Evolutionary conservation across 2,113 vertebrate species (phyloP), one percentile per base, ranked within the genome.

Genomic region (Pseudopodoces humilis): DNA sequence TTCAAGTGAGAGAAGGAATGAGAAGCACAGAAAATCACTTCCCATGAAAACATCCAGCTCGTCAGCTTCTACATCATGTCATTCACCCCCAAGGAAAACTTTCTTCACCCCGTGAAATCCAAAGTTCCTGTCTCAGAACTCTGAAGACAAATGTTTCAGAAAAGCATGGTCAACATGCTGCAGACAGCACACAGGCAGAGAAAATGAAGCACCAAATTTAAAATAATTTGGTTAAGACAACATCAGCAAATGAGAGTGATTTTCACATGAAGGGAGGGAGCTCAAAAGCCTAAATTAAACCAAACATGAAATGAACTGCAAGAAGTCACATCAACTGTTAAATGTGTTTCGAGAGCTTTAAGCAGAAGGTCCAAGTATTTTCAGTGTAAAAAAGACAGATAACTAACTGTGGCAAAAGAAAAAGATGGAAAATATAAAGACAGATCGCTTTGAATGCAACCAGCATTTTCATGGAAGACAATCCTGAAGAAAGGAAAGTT

Each of bases 131-230:
- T 69, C 75, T 67, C 18, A 25, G 31, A 91, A 31, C 13, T 44
- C 49, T 53, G 28, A 88, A 47, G 46, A 69, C 28, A 65, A 68
- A 67, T 9, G 33, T 63, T 88, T 83, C 33, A 58, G 85, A 88
- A 96, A 94, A 95, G 88, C 88, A 94, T 47, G 88, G 85, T 72
- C 83, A 88, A 58, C 85, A 67, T 77, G 92, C 85, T 95, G 90
- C 79, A 96, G 55, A 44, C 18, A 62, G 94, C 86, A 92, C 59
- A 69, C 43, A 86, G 53, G 31, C 92, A 90, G 24, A 58, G 79
- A 46, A 96, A 86, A 65, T 0, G 5, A 95, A 97, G 90, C 50
- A 93, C 68, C 83, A 76, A 93, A 92, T 86, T 53, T 7, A 20
- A 86, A 87, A 75, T 65, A 35, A 92, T 88, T 94, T 88, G 92